Conservation (phyloP, 2,888 invertebrate genomes). For the Sycophila texana region DNA sequence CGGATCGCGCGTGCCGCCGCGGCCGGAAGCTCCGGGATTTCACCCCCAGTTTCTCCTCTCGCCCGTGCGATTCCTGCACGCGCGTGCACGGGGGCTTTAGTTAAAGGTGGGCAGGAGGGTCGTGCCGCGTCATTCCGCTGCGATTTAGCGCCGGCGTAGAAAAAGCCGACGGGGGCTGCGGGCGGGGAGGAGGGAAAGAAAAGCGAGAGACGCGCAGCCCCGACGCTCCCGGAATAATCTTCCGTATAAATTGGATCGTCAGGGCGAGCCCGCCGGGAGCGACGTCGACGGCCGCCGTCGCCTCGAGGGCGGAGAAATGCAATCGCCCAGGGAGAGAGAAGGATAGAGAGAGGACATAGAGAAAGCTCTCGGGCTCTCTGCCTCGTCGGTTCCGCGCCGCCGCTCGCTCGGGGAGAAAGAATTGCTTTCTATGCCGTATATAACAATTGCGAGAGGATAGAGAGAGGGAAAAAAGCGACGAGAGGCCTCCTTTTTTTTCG, state of each 20-base stretch:
- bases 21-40: conserved; percentile 31
- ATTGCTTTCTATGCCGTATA: conserved; percentile 47
- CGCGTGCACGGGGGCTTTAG: background rate
- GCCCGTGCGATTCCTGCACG: background rate
- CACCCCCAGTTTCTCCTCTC: background rate
- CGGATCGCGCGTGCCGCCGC: conserved; percentile 11
- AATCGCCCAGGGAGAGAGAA: conserved; percentile 42
- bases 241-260: conserved; percentile 74
- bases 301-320: conserved; percentile 50
- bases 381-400: conserved; percentile 6
- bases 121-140: background rate
- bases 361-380: conserved; percentile 19
- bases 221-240: conserved; percentile 69
- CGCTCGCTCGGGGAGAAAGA: conserved; percentile 25
- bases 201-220: conserved; percentile 28
- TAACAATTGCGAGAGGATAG: conserved; percentile 43
- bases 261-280: conserved; percentile 59
- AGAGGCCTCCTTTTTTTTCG: conserved; percentile 17
- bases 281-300: conserved; percentile 9
- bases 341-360: too few relatives aligned
- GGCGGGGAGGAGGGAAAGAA: background rate
- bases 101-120: background rate
- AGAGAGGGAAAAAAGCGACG: background rate
- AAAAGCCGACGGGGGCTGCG: background rate
- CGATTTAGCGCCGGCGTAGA: conserved; percentile 25